Evolutionary conservation across 2,797 vertebrate genomes (phyloP).

Genomic region (Psittacula derbiana): DNA sequence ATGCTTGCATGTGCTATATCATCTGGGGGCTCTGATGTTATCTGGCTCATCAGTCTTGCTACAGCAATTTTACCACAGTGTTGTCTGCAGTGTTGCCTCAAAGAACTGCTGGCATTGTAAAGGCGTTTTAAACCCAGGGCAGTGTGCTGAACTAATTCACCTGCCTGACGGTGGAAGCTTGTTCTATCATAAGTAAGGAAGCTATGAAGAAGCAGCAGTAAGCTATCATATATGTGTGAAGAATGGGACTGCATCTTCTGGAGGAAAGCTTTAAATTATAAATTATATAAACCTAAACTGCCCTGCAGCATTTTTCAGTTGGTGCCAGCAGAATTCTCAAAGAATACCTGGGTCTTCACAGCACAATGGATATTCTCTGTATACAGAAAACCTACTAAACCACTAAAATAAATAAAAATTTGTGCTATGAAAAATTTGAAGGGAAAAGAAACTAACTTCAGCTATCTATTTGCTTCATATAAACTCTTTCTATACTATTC

Average conservation of each 20-base stretch:
- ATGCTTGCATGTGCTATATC: neutral
- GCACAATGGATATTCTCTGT: neutral
- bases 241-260: neutral
- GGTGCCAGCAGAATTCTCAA: neutral
- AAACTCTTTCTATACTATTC: neutral
- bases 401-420: neutral
- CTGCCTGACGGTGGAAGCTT: neutral
- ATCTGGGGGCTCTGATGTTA: neutral
- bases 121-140: neutral
- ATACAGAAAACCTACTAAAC: neutral
- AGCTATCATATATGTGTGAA: neutral
- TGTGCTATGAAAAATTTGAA: neutral
- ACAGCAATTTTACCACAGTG: neutral
- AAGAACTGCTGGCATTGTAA: neutral
- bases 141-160: neutral
- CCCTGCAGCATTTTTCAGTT: neutral
- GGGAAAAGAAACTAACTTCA: neutral
- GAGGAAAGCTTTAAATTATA: neutral
- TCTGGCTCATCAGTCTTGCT: neutral
- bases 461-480: neutral
- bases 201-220: neutral
- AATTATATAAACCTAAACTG: neutral
- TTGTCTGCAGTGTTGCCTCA: neutral
- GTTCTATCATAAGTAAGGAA: neutral
- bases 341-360: neutral